phyloP scores from a whole-genome alignment of 2,888 invertebrate species.

The Spilosoma lubricipeda region DNA sequence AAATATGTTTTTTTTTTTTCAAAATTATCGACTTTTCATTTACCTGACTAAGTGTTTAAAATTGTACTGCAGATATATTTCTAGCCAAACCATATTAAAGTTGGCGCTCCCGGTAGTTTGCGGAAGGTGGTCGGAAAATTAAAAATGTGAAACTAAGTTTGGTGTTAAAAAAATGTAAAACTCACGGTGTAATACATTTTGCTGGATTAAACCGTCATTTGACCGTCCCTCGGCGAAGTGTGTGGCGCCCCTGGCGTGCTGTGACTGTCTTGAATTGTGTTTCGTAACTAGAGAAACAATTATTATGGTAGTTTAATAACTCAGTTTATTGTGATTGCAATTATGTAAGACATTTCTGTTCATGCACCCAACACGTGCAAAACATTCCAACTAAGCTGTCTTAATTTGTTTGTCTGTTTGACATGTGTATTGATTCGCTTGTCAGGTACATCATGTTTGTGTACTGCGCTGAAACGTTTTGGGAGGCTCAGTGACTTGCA shows the following conservation, averaged over 20 bases:
- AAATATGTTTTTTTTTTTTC: too few species aligned
- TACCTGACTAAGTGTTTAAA: too few species aligned
- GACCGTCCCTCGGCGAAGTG: background rate
- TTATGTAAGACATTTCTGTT: background rate
- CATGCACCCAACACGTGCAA: background rate
- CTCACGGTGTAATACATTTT: background rate
- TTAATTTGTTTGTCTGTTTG: background rate
- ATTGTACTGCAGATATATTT: too few species aligned
- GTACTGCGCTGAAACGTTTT: too few species aligned
- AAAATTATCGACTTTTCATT: too few species aligned
- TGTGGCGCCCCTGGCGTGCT: background rate
- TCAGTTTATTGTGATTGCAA: background rate
- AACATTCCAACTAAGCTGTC: background rate
- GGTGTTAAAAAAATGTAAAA: background rate
- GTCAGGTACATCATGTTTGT: too few species aligned
- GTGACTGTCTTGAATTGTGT: background rate
- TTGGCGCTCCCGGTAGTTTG: too few species aligned
- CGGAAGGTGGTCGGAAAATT: too few species aligned
- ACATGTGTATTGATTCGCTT: background rate
- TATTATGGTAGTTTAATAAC: background rate
- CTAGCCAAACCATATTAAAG: too few species aligned
- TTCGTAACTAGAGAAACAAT: background rate
- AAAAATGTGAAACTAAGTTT: too few species aligned
- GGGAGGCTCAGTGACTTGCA: too few species aligned
- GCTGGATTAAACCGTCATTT: background rate